These are phyloP conservation scores for Tadarida brasiliensis DNA, from an alignment of 2,797 vertebrate species.

Conservation along the genomic window DNA sequence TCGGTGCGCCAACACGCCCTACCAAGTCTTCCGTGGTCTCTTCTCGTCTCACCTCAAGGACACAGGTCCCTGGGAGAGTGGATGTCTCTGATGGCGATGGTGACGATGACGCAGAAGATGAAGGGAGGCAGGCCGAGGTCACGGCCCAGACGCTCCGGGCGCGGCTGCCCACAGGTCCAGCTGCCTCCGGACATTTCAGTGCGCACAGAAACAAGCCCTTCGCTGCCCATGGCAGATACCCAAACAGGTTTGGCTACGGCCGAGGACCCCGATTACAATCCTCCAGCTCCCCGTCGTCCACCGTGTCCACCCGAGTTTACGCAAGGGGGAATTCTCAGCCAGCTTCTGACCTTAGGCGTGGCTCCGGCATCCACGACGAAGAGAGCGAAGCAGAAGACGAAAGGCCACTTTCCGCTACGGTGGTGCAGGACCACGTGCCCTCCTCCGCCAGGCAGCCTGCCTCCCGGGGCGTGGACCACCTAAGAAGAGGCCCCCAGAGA, in stretches of 20 bases:
- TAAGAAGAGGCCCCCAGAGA: conserved; percentile 80
- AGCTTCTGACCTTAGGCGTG: neutral
- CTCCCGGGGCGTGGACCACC: conserved; percentile 74
- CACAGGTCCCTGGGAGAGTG: conserved; percentile 69
- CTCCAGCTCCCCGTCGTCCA: conserved; percentile 26
- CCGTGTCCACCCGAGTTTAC: neutral
- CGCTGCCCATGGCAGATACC: conserved; percentile 31
- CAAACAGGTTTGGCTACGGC: neutral
- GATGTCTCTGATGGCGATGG: conserved; percentile 81
- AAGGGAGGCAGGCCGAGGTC: conserved; percentile 78
- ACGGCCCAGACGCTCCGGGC: conserved; percentile 39
- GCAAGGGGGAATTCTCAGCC: neutral
- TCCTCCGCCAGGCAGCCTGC: conserved; percentile 83
- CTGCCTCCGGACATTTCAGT: conserved; percentile 62
- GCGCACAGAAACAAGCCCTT: conserved; percentile 74
- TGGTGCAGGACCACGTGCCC: conserved; percentile 33
- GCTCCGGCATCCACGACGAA: neutral
- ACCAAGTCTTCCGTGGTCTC: conserved; percentile 78
- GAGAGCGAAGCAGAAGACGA: conserved; percentile 42
- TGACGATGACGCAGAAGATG: conserved; percentile 72
- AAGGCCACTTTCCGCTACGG: conserved; percentile 78
- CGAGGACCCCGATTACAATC: conserved; percentile 46
- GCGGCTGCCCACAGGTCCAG: conserved; percentile 27
- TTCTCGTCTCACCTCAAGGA: conserved; percentile 73
- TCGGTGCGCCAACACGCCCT: conserved; percentile 62